Percentiles rank a stretch among this genome's conserved stretches.
phyloP scores from a whole-genome alignment of 64 coral and sea anemone genomes.

The Stylophora pistillata region DNA sequence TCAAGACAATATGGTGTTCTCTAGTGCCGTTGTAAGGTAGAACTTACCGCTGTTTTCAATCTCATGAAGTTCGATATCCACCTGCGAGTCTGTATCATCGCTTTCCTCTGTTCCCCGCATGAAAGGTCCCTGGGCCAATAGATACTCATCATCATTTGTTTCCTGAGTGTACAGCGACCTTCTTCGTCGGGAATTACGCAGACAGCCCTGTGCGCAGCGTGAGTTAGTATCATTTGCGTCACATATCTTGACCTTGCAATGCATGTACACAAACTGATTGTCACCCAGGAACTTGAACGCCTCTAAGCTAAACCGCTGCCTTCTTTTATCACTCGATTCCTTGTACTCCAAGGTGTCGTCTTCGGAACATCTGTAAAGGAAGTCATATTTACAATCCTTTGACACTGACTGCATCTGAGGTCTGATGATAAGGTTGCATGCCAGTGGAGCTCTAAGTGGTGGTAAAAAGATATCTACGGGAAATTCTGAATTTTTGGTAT shows the following conservation, averaged over 20 bases:
- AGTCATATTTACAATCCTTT: neutral
- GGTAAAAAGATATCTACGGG: neutral
- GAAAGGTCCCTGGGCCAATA: neutral
- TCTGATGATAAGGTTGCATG: too few species aligned
- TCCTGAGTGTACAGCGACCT: neutral
- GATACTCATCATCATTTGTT: neutral
- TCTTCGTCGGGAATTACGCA: neutral
- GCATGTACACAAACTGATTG: conserved; percentile 73
- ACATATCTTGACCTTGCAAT: conserved; percentile 74
- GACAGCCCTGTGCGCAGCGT: conserved; percentile 56
- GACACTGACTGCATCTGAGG: too few species aligned
- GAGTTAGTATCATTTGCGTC: conserved; percentile 61
- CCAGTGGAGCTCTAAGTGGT: too few species aligned
- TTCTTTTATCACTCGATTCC: conserved; percentile 8
- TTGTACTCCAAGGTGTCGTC: conserved; percentile 61
- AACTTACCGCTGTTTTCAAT: neutral
- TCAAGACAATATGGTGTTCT: too few species aligned
- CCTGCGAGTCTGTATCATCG: neutral
- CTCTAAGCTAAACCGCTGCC: conserved; percentile 59
- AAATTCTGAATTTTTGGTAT: neutral
- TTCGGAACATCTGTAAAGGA: conserved; percentile 54
- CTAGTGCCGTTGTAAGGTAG: neutral
- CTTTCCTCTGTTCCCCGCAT: neutral
- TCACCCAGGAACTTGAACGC: conserved; percentile 75
- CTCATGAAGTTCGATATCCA: neutral